Evolutionary conservation across 2,113 vertebrate species (phyloP).

Genomic region (Todiramphus saurophagus): DNA sequence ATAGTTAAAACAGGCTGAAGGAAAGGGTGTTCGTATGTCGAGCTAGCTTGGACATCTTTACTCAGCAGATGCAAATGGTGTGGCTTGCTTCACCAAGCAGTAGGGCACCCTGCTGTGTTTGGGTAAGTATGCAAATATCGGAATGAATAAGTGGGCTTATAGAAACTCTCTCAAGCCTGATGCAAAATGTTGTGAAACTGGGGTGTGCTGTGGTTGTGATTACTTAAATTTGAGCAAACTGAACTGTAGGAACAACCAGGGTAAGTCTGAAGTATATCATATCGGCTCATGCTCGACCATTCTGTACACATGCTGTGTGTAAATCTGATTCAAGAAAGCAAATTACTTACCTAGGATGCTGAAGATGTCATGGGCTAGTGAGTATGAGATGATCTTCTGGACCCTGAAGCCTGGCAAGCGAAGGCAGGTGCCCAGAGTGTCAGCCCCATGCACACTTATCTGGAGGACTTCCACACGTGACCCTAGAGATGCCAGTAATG

Average conservation of each 20-base stretch:
- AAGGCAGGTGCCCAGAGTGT: background rate
- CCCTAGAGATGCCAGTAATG: background rate
- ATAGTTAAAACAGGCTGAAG: constrained; percentile 4
- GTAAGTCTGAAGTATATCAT: background rate
- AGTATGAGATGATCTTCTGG: background rate
- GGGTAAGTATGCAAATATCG: background rate
- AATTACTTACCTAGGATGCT: background rate
- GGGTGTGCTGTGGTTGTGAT: rapidly evolving
- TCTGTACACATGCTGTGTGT: background rate
- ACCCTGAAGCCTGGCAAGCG: background rate
- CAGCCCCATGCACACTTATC: rapidly evolving
- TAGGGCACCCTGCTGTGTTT: background rate
- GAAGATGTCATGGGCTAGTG: background rate
- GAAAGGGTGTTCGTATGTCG: background rate
- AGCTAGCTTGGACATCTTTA: background rate
- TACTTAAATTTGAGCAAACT: background rate
- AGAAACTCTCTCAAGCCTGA: background rate
- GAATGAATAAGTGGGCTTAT: background rate
- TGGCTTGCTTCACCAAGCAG: background rate
- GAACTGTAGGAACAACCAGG: background rate
- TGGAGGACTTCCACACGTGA: background rate
- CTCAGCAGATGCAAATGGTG: background rate
- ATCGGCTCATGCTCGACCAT: background rate
- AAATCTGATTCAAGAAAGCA: background rate
- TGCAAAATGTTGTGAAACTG: background rate